phyloP scores from a whole-genome alignment of 2,888 invertebrate genomes.

The Silvanus unidentatus region DNA sequence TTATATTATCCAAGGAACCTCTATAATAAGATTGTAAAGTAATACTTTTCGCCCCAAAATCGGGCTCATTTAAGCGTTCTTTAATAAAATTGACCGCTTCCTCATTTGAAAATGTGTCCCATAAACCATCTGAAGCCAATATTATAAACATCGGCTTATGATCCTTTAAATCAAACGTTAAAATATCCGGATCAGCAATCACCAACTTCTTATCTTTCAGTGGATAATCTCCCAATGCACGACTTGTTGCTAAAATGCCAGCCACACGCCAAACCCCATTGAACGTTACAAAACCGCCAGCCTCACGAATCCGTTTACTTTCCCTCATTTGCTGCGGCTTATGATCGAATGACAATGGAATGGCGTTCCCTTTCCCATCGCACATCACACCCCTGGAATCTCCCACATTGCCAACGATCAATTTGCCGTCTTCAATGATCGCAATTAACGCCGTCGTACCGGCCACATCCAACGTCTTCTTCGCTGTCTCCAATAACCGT shows the following conservation, averaged over 20 bases:
- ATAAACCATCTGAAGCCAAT: conserved; percentile 90
- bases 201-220: conserved; percentile 89
- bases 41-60: conserved; percentile 87
- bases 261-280: conserved; percentile 96
- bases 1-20: conserved; percentile 93
- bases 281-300: conserved; percentile 91
- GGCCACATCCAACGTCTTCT: conserved; percentile 67
- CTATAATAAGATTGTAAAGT: conserved; percentile 85
- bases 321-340: conserved; percentile 95
- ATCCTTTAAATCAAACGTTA: conserved; percentile 82
- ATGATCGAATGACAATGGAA: conserved; percentile 91
- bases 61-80: conserved; percentile 76
- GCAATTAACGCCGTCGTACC: conserved; percentile 93
- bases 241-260: conserved; percentile 88
- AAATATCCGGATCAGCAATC: conserved; percentile 91
- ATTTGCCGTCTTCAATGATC: conserved; percentile 70
- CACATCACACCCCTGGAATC: conserved; percentile 96
- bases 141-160: conserved; percentile 85
- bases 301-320: conserved; percentile 85
- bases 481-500: conserved; percentile 74
- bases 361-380: conserved; percentile 81
- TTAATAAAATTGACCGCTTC: conserved; percentile 87
- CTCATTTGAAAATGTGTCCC: conserved; percentile 94
- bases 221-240: conserved; percentile 93
- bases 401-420: conserved; percentile 93